phyloP scores from a whole-genome alignment of 2,888 invertebrate species.

The Sminthurinus aureus region DNA sequence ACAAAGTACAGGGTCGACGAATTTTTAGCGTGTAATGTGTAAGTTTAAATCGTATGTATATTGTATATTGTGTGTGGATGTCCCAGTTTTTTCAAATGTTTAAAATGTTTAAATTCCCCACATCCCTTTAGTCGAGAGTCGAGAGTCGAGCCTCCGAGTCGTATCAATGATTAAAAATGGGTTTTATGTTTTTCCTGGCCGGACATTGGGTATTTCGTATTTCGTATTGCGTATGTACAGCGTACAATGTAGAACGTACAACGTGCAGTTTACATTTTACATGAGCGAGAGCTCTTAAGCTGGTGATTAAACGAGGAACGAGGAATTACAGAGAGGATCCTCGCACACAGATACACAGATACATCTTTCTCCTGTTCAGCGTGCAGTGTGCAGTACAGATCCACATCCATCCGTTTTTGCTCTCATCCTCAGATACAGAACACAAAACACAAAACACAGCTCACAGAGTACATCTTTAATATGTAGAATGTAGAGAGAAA shows the following conservation, averaged over 20 bases:
- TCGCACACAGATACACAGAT: background rate
- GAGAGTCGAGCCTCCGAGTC: too few species aligned
- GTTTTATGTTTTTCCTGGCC: conserved; percentile 37
- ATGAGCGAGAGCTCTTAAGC: conserved; percentile 5
- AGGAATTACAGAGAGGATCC: background rate
- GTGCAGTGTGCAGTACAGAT: background rate
- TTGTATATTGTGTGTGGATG: background rate
- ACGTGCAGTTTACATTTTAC: background rate
- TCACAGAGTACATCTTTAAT: too few species aligned
- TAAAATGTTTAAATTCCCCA: conserved; percentile 25
- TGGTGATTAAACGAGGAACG: conserved; percentile 10
- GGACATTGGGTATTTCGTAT: conserved; percentile 33
- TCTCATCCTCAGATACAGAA: too few species aligned
- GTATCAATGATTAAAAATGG: conserved; percentile 41
- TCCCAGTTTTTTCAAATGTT: background rate
- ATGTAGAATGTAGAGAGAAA: too few species aligned
- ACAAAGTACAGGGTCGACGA: background rate
- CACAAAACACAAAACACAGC: too few species aligned
- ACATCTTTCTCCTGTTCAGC: background rate
- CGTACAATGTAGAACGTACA: too few species aligned
- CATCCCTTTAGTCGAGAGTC: conserved; percentile 16
- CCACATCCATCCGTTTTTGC: background rate
- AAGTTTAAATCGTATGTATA: background rate
- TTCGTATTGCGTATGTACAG: too few species aligned
- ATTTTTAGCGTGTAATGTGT: background rate